These are phyloP conservation scores for Teleogryllus occipitalis DNA, from an alignment of 1,140 invertebrate genomes.

Conservation along the genomic window DNA sequence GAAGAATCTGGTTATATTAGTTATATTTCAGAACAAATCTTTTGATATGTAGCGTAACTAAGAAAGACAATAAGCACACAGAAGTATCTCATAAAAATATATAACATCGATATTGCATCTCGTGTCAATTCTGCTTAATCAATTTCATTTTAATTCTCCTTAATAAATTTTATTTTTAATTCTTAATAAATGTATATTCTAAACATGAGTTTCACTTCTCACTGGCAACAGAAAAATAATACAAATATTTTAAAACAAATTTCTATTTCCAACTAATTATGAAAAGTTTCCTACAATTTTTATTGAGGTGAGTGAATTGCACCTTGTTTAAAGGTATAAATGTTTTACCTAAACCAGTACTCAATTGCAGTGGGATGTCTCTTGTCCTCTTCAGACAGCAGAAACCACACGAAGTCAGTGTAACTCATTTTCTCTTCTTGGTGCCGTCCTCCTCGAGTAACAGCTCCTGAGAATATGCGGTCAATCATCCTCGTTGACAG, in stretches of 20 bases:
- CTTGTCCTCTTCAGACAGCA: slow-evolving; percentile 98
- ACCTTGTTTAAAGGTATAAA: background rate
- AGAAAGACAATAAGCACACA: too few species aligned
- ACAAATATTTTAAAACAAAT: background rate
- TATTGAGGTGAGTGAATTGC: too few species aligned
- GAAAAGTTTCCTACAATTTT: background rate
- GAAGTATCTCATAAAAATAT: too few species aligned
- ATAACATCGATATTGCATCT: too few species aligned
- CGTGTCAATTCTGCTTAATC: too few species aligned
- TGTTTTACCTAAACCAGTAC: slow-evolving; percentile 73
- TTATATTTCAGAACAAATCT: too few species aligned
- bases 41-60: too few species aligned
- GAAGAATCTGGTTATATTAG: too few species aligned
- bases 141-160: too few species aligned
- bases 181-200: too few species aligned
- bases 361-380: slow-evolving; percentile 88
- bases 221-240: background rate
- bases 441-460: slow-evolving; percentile 48
- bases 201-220: too few species aligned
- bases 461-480: slow-evolving; percentile 94
- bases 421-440: slow-evolving; percentile 83
- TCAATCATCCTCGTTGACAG: slow-evolving; percentile 93
- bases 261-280: background rate
- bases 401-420: slow-evolving; percentile 98
- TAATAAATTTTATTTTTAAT: too few species aligned